Conservation (phyloP, 2,797 vertebrate species). For the Sebastes glaucus region DNA sequence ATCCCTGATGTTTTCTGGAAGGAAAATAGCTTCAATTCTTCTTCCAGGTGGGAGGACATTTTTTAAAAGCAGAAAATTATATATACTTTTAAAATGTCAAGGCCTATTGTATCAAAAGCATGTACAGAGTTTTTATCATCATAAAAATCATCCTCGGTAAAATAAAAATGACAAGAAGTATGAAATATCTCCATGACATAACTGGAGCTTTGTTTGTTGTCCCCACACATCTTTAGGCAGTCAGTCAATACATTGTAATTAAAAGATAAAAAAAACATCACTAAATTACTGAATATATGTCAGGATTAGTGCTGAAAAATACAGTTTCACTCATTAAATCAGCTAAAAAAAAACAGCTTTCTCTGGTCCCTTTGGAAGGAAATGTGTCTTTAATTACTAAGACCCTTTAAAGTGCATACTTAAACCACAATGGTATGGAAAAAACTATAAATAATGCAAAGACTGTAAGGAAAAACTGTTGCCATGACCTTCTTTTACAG, state of each 20-base stretch:
- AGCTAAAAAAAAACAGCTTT: not conserved
- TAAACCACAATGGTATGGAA: not conserved
- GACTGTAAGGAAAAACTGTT: not conserved
- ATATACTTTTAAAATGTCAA: not conserved
- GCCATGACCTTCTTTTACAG: not conserved
- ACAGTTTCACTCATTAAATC: not conserved
- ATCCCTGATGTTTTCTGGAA: not conserved
- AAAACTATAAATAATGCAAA: not conserved
- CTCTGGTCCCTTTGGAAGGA: not conserved
- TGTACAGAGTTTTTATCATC: not conserved
- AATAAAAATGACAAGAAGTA: not conserved
- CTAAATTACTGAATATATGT: not conserved
- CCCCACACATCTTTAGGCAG: not conserved
- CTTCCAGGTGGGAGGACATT: not conserved
- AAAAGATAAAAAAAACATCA: not conserved
- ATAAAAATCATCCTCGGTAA: not conserved
- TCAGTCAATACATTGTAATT: not conserved
- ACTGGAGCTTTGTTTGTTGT: not conserved
- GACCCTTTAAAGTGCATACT: not conserved
- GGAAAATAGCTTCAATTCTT: not conserved
- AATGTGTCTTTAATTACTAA: not conserved
- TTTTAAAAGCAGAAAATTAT: too few relatives aligned
- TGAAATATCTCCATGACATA: not conserved
- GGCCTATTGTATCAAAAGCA: not conserved
- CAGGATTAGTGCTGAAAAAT: not conserved